phyloP scores from a whole-genome alignment of 92 coral and sea anemone species.

The Bergia puertoricense region DNA sequence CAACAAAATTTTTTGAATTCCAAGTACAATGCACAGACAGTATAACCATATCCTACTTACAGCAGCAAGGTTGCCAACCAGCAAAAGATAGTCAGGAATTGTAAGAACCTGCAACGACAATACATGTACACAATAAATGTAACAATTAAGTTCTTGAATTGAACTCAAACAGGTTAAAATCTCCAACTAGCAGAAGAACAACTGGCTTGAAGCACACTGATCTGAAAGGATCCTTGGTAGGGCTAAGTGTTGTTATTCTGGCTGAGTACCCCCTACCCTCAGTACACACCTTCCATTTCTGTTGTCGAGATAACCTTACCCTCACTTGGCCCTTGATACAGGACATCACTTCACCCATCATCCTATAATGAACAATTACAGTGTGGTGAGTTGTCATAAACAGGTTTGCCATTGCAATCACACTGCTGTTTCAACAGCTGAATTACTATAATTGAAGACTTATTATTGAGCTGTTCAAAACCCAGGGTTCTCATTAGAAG shows the following conservation, averaged over 20 bases:
- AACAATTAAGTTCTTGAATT: neutral
- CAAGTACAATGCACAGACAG: neutral
- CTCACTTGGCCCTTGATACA: constrained; percentile 92
- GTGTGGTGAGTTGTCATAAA: neutral
- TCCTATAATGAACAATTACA: constrained; percentile 50
- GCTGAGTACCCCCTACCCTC: too few relatives aligned
- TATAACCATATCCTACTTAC: constrained; percentile 54
- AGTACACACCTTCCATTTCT: neutral
- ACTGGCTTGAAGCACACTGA: too few relatives aligned
- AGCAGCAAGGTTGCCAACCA: constrained; percentile 79
- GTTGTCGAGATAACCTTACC: constrained; percentile 52
- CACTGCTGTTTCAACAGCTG: neutral
- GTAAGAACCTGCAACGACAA: constrained; percentile 76
- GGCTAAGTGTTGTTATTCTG: neutral
- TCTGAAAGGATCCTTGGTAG: too few relatives aligned
- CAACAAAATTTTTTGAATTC: neutral
- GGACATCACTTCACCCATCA: constrained; percentile 99
- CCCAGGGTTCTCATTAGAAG: too few relatives aligned
- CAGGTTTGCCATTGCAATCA: too few relatives aligned
- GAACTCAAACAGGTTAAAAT: too few relatives aligned
- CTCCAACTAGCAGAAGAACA: too few relatives aligned
- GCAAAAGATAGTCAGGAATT: constrained; percentile 83
- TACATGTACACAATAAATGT: too few relatives aligned
- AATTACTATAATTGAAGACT: too few relatives aligned
- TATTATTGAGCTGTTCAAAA: too few relatives aligned